Percentiles rank a stretch among this genome's conserved stretches.
These are phyloP conservation scores for Microchrysa polita DNA, from an alignment of 2,888 invertebrate species.

Conservation along the genomic window DNA sequence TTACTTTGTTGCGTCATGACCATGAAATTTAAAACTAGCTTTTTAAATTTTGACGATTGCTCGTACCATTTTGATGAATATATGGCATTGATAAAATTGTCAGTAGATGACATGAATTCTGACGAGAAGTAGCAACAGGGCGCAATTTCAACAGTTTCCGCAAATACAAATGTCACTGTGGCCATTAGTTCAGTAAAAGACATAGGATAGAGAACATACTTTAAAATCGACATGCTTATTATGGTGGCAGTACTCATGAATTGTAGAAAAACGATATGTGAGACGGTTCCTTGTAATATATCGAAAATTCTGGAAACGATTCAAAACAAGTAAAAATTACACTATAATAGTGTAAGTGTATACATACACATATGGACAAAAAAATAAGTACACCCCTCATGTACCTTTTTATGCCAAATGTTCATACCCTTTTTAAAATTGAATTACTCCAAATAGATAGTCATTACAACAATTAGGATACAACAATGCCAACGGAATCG, in stretches of 20 bases:
- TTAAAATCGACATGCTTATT: constrained; percentile 51
- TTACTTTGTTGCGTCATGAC: constrained; percentile 53
- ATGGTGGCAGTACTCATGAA: constrained; percentile 52
- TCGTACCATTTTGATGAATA: constrained; percentile 55
- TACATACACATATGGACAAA: too few species aligned
- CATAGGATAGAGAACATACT: constrained; percentile 49
- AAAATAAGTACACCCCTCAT: too few species aligned
- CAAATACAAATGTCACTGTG: constrained; percentile 47
- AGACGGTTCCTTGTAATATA: constrained; percentile 51
- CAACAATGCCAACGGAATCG: too few species aligned
- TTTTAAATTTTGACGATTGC: constrained; percentile 52
- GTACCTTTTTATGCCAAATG: too few species aligned
- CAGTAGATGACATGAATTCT: constrained; percentile 51
- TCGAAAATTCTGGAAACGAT: constrained; percentile 54
- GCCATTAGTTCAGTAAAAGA: constrained; percentile 46
- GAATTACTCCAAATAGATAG: too few species aligned
- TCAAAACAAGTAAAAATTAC: too few species aligned
- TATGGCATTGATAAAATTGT: constrained; percentile 52
- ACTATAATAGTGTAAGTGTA: too few species aligned
- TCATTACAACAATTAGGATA: too few species aligned
- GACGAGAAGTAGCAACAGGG: constrained; percentile 54
- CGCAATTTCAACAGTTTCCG: constrained; percentile 51
- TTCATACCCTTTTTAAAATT: too few species aligned
- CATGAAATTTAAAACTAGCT: constrained; percentile 55
- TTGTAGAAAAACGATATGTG: constrained; percentile 52